Evolutionary conservation across 1,140 invertebrate genomes (phyloP).

Genomic region (Temnothorax curvispinosus): DNA sequence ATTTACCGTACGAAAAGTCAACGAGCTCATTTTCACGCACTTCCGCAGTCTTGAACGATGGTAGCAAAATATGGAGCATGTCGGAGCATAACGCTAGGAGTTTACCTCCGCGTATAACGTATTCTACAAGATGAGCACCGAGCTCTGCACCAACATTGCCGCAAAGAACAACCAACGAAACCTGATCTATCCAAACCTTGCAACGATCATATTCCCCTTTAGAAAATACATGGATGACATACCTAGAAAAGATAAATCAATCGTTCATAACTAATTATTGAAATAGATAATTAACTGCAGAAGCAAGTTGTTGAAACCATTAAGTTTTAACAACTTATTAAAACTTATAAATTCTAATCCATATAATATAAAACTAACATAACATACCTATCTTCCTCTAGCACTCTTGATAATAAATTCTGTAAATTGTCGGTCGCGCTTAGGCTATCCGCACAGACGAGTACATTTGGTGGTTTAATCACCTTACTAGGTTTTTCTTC

Average conservation of each 20-base stretch:
- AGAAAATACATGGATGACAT: conserved; percentile 91
- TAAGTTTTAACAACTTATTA: neutral
- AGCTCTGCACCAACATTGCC: conserved; percentile 89
- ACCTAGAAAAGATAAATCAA: conserved; percentile 86
- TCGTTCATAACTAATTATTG: neutral
- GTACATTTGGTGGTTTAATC: conserved; percentile 92
- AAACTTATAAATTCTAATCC: neutral
- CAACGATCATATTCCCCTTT: conserved; percentile 86
- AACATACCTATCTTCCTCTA: conserved; percentile 90
- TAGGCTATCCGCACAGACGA: conserved; percentile 93
- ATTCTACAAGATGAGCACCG: conserved; percentile 89
- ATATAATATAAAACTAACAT: conserved; percentile 1
- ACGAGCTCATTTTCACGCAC: conserved; percentile 93
- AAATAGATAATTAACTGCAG: neutral
- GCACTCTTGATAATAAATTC: conserved; percentile 88
- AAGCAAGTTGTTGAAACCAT: neutral
- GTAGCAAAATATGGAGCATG: conserved; percentile 91
- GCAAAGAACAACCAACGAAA: conserved; percentile 91
- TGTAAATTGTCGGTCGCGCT: conserved; percentile 90
- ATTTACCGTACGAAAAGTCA: conserved; percentile 92
- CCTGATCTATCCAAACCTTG: conserved; percentile 90
- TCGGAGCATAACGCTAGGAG: conserved; percentile 94
- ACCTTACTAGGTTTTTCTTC: neutral
- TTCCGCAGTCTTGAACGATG: conserved; percentile 93
- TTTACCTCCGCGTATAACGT: conserved; percentile 90